Evolutionary conservation across 2,113 vertebrate genomes (phyloP).

Genomic region (Aldabrachelys gigantea): DNA sequence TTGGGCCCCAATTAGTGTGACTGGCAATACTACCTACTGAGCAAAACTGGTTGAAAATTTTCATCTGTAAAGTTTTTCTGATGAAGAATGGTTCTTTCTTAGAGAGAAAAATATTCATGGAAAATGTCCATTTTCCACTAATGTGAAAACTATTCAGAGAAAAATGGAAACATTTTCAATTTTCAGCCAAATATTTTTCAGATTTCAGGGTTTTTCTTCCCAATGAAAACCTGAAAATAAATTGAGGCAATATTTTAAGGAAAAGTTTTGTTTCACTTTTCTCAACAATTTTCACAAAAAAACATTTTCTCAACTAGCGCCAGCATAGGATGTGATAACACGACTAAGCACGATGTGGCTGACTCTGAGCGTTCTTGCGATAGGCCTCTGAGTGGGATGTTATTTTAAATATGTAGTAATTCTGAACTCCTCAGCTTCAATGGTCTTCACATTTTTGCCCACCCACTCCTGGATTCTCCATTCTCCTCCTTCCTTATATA

Average conservation of each 20-base stretch:
- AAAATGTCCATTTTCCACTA: not conserved
- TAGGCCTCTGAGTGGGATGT: constrained; percentile 42
- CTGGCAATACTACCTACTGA: not conserved
- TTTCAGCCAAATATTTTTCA: not conserved
- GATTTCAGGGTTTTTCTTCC: not conserved
- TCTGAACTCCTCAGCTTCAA: constrained; percentile 43
- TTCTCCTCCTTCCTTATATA: constrained; percentile 18
- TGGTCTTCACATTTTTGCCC: constrained; percentile 61
- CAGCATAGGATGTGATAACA: constrained; percentile 46
- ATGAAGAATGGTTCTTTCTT: not conserved
- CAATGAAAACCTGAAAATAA: not conserved
- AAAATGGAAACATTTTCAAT: not conserved
- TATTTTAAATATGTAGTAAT: constrained; percentile 50
- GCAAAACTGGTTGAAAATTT: not conserved
- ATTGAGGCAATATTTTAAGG: not conserved
- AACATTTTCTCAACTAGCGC: not conserved
- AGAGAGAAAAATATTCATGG: not conserved
- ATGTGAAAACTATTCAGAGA: not conserved
- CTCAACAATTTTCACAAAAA: not conserved
- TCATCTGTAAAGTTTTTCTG: not conserved
- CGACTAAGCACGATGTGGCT: constrained; percentile 61
- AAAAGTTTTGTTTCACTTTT: not conserved
- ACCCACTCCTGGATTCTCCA: constrained; percentile 40
- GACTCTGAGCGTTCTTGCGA: constrained; percentile 20
- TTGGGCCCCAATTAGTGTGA: not conserved